Base-by-base conservation (phyloP, 2,888 invertebrate species). In the Diplolepis rosae region DNA sequence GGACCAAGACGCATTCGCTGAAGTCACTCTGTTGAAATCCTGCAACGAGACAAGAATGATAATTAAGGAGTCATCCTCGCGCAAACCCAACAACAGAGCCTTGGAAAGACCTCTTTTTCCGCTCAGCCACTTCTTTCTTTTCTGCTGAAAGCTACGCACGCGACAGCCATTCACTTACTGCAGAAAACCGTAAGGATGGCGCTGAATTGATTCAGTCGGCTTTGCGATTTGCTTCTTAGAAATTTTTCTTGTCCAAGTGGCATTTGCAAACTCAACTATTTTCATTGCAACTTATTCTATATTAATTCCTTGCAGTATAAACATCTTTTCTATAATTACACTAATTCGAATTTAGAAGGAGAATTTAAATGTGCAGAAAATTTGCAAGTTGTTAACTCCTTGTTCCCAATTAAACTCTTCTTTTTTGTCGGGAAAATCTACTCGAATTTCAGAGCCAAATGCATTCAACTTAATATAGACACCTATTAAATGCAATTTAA, bases 41-140 rank as follows among this genome's bases (percentile, higher is more conserved):
- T 66, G 39, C 52, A 51, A 65, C 50, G 28, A 65, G 68, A 65
- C 70, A 65, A 70, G 72, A 72, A 76, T 75, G 50, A 77, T 77
- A 76, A 79, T 77, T 74, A 73, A 73, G 54, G 66, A 65, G 68
- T 52, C 70, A 68, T 54, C 65, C 52, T 56, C 45, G 54, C 70
- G 48, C 65, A 39, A 65, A 56, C 61, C 39, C 32, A 61, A 61
- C 61, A 61, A 35, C 35, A 24, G 18, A 32, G 61, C n/a, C 61
- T 61, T 61, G 61, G 61, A 61, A 61, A 61, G 61, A 61, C 61
- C 39, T 61, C 61, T 61, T 61, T 61, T 61, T 61, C 39, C 61
- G 24, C 61, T 24, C 61, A 24, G 61, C 24, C 35, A 35, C 35
- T 61, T 61, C 61, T 61, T 39, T 61, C 39, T 35, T 35, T 61